Evolutionary conservation across 2,113 vertebrate species (phyloP).

Genomic region (Microcebus murinus): DNA sequence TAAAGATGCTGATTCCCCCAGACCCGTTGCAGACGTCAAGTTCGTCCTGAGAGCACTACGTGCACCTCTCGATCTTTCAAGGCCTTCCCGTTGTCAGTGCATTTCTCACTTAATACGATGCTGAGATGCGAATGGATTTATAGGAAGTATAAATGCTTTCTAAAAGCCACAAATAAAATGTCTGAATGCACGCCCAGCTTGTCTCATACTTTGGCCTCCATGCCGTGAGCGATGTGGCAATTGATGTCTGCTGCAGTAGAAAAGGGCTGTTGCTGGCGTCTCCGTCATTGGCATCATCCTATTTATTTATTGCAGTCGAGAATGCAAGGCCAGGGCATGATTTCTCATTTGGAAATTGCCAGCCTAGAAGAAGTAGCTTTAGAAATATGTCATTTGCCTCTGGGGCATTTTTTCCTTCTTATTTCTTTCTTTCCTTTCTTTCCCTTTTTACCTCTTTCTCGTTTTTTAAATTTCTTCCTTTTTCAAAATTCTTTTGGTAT

Average conservation of each 20-base stretch:
- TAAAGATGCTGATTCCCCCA: conserved; percentile 34
- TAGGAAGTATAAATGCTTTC: conserved; percentile 50
- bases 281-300: fast-evolving
- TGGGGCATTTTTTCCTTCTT: no score
- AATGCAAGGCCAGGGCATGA: background rate
- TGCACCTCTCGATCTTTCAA: conserved; percentile 24
- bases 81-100: conserved; percentile 43
- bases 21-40: background rate
- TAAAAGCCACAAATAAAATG: conserved; percentile 26
- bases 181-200: background rate
- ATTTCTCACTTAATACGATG: conserved; percentile 47
- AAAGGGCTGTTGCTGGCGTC: fast-evolving
- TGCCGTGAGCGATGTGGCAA: background rate
- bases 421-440: fast-evolving
- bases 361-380: background rate
- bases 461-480: background rate
- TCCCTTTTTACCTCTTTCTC: background rate
- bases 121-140: conserved; percentile 51
- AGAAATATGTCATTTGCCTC: background rate
- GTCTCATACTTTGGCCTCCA: background rate
- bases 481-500: background rate
- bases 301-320: background rate
- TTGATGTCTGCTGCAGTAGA: fast-evolving
- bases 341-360: background rate
- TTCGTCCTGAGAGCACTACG: background rate